Base-by-base conservation (phyloP, 2,888 invertebrate genomes). In the Caradrina clavipalpis region DNA sequence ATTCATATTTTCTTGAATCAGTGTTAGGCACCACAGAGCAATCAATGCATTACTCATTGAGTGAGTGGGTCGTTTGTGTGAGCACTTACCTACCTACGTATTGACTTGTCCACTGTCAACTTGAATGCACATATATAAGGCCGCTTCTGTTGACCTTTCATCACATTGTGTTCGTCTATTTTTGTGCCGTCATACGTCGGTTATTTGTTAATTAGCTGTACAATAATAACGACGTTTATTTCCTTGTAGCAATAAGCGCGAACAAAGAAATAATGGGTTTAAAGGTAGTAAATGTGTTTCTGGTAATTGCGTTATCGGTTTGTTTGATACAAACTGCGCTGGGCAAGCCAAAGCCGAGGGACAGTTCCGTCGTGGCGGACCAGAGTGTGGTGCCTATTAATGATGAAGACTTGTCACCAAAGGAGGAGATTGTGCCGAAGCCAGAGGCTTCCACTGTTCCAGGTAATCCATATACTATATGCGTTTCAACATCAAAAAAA, bases 131-230 rank as follows among this genome's bases (percentile, higher is more conserved):
- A 66, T 81, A 81, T 84, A 84, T 55, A 80, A 80, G 65, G 76
- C 78, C 62, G 77, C 78, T 78, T 64, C 73, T 50, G 65, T 63
- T 87, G 84, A 88, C 87, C 88, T 88, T 81, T 85, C 82, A 68
- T 78, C 82, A 79, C 79, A 82, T 81, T 70, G 78, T 79, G 83
- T 82, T 78, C 82, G 77, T 78, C 67, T 79, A 75, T 76, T 79
- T 74, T 72, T 63, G 74, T 72, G 66, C 58, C 26, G 74, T 56
- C 65, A 66, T 73, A 75, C 74, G 64, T 60, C 19, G 50, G 39
- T 50, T 76, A 73, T 71, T 73, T 62, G 58, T 73, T 70, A 81
- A 83, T 76, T 73, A 80, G 61, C 72, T 50, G 31, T 63, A 47
- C 26, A 69, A 75, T 72, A 70, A 75, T 73, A 75, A 78, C 64